Base-by-base conservation (phyloP, 2,113 vertebrate species). In the Cairina moschata region DNA sequence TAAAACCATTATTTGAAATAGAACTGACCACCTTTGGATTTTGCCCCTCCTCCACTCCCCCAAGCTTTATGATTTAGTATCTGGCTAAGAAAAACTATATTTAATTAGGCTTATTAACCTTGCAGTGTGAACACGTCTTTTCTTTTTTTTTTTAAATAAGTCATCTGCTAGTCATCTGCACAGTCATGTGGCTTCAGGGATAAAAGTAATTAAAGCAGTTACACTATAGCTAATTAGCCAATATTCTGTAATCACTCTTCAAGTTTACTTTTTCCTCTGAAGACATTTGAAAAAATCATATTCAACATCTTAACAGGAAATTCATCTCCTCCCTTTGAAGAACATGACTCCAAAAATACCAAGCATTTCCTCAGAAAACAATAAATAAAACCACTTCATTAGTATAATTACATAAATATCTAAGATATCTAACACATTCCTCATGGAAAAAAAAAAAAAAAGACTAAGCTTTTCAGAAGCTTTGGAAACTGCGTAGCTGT, bases 101-200 rank as follows among this genome's bases (percentile, higher is more conserved):
- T 96, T 97, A 97, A 97, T 97, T 97, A 96, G 92, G 95, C 96
- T 96, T 86, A 97, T 97, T 97, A 97, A 97, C 96, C 96, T 97
- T 97, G 96, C 96, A 96, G 96, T 96, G 96, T 96, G 96, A 97
- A 96, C 93, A 94, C 0, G 62, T 93, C 81, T 95, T 90, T 91
- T 44, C 73, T 87, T 84, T 94, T 46, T 46, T 46, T 95, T 97
- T 97, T 90, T 11, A 88, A 94, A 86, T 95, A 96, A 97, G 96
- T 96, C 96, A 97, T 97, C 96, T 97, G 96, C 93, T 97, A 97
- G 96, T 97, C 96, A 97, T 97, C 96, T 96, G 96, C 95, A 96
- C 71, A 97, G 96, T 96, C 96, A 96, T 95, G 96, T 97, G 95
- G 96, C 93, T 97, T 94, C 96, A 85, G 92, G 96, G 92, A 96